These are phyloP conservation scores for Noctua janthina DNA, from an alignment of 2,888 invertebrate genomes.

Conservation along the genomic window DNA sequence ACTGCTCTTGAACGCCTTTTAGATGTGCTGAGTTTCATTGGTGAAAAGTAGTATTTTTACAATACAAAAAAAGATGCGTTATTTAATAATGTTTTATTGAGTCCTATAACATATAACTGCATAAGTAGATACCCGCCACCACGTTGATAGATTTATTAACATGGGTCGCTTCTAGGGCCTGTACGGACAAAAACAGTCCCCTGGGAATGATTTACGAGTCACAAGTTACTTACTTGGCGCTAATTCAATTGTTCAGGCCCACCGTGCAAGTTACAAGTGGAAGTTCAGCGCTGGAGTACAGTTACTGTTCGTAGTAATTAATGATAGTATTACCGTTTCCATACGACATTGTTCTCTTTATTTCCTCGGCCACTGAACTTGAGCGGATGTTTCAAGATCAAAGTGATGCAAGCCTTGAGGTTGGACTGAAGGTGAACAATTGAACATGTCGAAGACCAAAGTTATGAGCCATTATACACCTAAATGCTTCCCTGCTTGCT, in stretches of 20 bases:
- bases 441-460: not conserved
- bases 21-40: too few relatives aligned
- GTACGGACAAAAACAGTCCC: constrained; percentile 45
- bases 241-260: constrained; percentile 53
- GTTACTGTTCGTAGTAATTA: constrained; percentile 30
- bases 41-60: not conserved
- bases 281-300: constrained; percentile 12
- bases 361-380: not conserved
- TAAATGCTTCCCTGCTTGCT: not conserved
- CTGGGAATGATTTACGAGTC: constrained; percentile 47
- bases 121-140: not conserved
- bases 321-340: constrained; percentile 2
- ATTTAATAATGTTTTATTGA: not conserved
- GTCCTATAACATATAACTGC: not conserved
- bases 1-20: not conserved
- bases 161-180: not conserved
- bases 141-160: constrained; percentile 2
- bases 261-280: constrained; percentile 12
- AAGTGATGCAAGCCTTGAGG: not conserved
- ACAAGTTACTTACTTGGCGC: constrained; percentile 43
- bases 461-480: not conserved
- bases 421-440: not conserved
- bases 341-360: not conserved
- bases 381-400: not conserved
- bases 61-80: too few relatives aligned